Evolutionary conservation across 1,140 invertebrate genomes (phyloP), one percentile per base, ranked within the genome.

Genomic region (Leptopilina boulardi): DNA sequence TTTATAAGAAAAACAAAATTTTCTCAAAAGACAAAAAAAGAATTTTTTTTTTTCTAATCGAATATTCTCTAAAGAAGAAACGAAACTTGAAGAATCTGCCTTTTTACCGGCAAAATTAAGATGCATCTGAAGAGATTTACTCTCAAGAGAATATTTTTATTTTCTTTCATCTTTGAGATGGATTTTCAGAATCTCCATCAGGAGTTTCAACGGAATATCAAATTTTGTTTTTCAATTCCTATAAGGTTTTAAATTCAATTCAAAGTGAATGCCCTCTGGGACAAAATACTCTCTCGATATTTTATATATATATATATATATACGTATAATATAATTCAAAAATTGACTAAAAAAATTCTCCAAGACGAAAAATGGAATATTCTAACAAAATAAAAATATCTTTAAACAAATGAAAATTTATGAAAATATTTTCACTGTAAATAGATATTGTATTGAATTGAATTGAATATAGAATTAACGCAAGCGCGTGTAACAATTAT

Each of bases 401-500:
- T 66, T 30, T 4, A 13, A 13, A n/a, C 1, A 66, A 1, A 15
- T 6, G 13, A 30, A 66, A 18, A 30, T 10, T 54, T 54, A 23
- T 2, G 0, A n/a, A 56, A 18, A 5, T 13, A n/a, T 44, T 18
- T 51, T 18, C 4, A 2, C 15, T 66, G 21, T n/a, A 15, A 6
- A 5, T n/a, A 30, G 26, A 6, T 79, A 79, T 80, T 80, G 73
- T 80, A 73, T 80, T 83, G 81, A 76, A 83, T 83, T 79, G 79
- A 77, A 83, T 83, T 82, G 77, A 83, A 83, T n/a, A n/a, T 80
- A 77, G 81, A 83, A 83, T 80, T 79, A 79, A 78, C 77, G 77
- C 79, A 78, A 79, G 81, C 79, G 81, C 79, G 79, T 83, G 81
- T 80, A 83, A 83, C 79, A 83, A 83, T 83, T 83, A 83, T 83